These are phyloP conservation scores for Lasioglossum marginatum DNA, from an alignment of 2,888 invertebrate genomes.

Conservation along the genomic window DNA sequence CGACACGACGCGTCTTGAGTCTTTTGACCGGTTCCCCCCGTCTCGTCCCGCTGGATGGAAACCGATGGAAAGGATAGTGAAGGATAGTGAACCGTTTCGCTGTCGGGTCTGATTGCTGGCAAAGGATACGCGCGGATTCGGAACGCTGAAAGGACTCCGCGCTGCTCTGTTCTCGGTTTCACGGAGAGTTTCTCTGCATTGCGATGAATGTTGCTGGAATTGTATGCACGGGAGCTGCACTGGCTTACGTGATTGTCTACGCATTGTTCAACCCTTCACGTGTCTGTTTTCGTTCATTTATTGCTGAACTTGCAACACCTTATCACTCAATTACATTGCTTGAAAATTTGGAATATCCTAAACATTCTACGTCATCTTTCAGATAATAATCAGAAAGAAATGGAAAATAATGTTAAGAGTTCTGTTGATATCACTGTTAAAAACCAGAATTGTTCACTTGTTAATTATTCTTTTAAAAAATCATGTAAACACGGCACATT, in stretches of 20 bases:
- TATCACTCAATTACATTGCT: not conserved
- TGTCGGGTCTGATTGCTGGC: not conserved
- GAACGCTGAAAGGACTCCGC: not conserved
- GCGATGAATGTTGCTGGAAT: not conserved
- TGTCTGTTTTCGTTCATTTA: not conserved
- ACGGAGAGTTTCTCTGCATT: not conserved
- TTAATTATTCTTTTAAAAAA: not conserved
- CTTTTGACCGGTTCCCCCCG: not conserved
- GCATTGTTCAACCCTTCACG: not conserved
- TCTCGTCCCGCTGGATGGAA: not conserved
- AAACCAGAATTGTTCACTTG: not conserved
- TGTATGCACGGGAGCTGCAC: not conserved
- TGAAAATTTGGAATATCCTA: not conserved
- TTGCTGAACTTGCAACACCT: not conserved
- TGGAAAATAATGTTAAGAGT: not conserved
- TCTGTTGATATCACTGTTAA: not conserved
- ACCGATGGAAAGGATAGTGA: not conserved
- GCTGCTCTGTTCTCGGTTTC: not conserved
- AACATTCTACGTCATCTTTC: not conserved
- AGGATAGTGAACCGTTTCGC: slow-evolving; percentile 4
- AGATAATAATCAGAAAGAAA: not conserved
- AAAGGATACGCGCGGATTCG: slow-evolving; percentile 7
- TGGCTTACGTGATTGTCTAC: not conserved
- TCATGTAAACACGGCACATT: not conserved
- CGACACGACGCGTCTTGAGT: slow-evolving; percentile 13